Evolutionary conservation across 2,888 invertebrate genomes (phyloP), one percentile per base, ranked within the genome.

Genomic region (Gastracanthus pulcherrimus): DNA sequence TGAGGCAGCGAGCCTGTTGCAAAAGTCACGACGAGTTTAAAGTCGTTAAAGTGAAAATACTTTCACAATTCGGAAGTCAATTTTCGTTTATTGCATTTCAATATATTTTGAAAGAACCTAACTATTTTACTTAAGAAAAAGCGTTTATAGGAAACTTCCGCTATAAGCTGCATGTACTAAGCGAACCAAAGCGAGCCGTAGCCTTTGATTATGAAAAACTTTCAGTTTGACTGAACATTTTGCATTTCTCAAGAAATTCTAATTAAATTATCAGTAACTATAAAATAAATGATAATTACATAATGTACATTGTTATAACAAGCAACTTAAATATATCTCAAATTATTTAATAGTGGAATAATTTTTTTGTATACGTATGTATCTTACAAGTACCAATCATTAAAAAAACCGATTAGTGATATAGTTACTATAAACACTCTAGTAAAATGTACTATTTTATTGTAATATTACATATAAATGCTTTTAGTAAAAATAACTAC

Each of bases 31-130:
- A 16, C 1, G 31, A 13, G 31, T 77, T 36, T 5, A 6, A 45
- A 41, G 26, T 71, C 71, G 71, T 80, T 71, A 64, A 76, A 76
- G 45, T 36, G 71, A 80, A 80, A 80, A 76, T 64, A 71, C 71
- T 81, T 76, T 71, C 58, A 66, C 55, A 66, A 72, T 76, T 72
- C 64, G 55, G 66, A 72, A 67, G 76, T 55, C 19, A 71, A 76
- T 81, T 81, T 72, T 71, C 31, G 11, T 58, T 58, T 60, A 51
- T 66, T 64, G 41, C 55, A 55, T 34, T 64, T 75, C 34, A 70
- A 51, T 80, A 62, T 23, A 48, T 69, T 76, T 76, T 58, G 31
- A 70, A 75, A 75, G 69, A 55, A 29, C 31, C 7, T 3, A 66
- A 51, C 19, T 34, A 26, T 71, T 66, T 45, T 38, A 13, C n/a